Conservation (phyloP, 37 sponge, comb jelly and placozoan species). For the Tethya wilhelma region DNA sequence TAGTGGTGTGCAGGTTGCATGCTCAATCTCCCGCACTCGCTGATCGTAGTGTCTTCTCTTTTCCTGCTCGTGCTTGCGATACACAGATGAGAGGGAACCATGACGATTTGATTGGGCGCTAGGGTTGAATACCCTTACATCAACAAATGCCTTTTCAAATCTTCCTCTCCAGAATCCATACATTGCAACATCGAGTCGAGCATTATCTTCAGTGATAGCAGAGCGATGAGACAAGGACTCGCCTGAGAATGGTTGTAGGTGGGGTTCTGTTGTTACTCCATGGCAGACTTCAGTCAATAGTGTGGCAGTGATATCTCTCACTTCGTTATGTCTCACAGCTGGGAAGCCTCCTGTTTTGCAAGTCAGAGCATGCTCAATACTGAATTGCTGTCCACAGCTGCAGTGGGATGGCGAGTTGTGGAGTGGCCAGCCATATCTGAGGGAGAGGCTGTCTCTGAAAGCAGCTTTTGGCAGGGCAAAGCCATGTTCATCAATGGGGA, state of each 20-base stretch:
- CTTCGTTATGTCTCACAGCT: conserved; percentile 36
- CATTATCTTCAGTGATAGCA: conserved; percentile 22
- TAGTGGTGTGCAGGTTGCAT: conserved; percentile 38
- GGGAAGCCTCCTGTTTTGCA: conserved; percentile 33
- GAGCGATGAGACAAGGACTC: conserved; percentile 15
- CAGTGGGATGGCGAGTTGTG: conserved; percentile 24
- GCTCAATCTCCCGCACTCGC: conserved; percentile 42
- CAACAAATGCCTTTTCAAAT: conserved; percentile 11
- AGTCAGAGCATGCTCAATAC: conserved; percentile 26
- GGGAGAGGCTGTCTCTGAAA: conserved; percentile 15
- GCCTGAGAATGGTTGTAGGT: conserved; percentile 39
- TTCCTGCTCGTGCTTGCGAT: conserved; percentile 17
- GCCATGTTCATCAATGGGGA: conserved; percentile 33
- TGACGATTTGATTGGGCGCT: too few species aligned
- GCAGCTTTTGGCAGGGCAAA: conserved; percentile 35
- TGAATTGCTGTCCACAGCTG: conserved; percentile 31
- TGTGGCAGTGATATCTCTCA: conserved; percentile 44
- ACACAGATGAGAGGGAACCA: too few species aligned
- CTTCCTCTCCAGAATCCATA: conserved; percentile 32
- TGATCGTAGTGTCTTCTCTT: conserved; percentile 41
- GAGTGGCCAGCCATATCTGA: conserved; percentile 32
- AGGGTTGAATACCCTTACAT: neutral
- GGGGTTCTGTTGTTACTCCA: conserved; percentile 37
- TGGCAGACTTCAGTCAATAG: conserved; percentile 46
- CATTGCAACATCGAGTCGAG: conserved; percentile 26